A percentile compares a stretch with the other conserved stretches of the same genome.
Evolutionary conservation across 2,797 vertebrate genomes (phyloP).

Genomic region (Chaetodon trifasciatus): DNA sequence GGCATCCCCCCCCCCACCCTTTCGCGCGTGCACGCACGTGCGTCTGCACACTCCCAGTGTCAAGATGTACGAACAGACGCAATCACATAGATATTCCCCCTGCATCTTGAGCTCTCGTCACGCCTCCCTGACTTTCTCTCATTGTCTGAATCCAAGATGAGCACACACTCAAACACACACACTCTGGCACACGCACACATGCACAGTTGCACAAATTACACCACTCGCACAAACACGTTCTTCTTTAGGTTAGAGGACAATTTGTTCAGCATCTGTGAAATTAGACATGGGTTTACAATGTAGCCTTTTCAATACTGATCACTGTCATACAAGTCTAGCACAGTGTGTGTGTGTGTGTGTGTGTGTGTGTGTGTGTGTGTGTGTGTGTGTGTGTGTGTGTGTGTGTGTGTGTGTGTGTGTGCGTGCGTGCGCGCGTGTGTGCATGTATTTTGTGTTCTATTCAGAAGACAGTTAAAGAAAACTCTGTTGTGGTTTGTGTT

Average conservation of each 20-base stretch:
- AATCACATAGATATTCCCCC: conserved; percentile 78
- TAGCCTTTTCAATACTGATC: conserved; percentile 81
- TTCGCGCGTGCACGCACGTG: background rate
- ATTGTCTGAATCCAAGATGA: conserved; percentile 79
- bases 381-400: background rate
- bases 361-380: conserved; percentile 13
- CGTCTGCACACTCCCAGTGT: conserved; percentile 25
- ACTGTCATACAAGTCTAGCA: conserved; percentile 67
- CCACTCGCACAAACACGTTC: conserved; percentile 63
- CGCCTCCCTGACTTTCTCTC: conserved; percentile 79
- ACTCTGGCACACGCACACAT: conserved; percentile 30
- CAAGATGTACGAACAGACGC: conserved; percentile 69
- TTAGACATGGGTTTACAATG: conserved; percentile 82
- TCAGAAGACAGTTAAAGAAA: conserved; percentile 27
- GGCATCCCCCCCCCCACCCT: background rate
- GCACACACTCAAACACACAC: conserved; percentile 51
- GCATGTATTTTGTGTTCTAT: conserved; percentile 25
- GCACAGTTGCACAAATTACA: conserved; percentile 66
- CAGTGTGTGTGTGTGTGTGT: conserved; percentile 28
- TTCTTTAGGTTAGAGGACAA: conserved; percentile 79
- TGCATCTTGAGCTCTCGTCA: conserved; percentile 79
- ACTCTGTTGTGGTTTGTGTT: conserved; percentile 11
- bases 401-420: conserved; percentile 7
- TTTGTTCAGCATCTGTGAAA: conserved; percentile 85
- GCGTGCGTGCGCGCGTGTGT: background rate